Evolutionary conservation across 2,113 vertebrate genomes (phyloP), one percentile per base, ranked within the genome.

Genomic region (Saiga tatarica): DNA sequence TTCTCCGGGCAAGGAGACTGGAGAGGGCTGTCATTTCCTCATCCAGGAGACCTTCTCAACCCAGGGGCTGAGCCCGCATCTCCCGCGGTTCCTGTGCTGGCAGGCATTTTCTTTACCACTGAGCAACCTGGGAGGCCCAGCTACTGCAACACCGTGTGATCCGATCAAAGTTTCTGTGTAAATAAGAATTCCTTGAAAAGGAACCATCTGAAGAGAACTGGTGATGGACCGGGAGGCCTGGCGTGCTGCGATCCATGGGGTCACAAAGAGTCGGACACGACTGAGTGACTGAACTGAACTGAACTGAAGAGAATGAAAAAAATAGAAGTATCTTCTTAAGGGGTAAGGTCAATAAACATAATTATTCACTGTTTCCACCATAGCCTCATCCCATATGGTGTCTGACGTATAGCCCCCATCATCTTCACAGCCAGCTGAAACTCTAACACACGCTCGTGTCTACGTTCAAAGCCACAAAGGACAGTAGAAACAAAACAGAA

Each of bases 371-470:
- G 47, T 78, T 47, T 71, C 36, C 52, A 4, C 8, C 93, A 21
- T 3, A 26, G 57, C 8, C 30, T 9, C 39, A 1, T 26, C 17
- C 62, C 26, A 3, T 1, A 0, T 2, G 11, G 6, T 13, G 85
- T 21, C 53, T 11, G 10, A 17, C 33, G 5, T 1, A 2, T 7
- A 7, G 11, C 30, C 30, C 7, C 45, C 39, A 1, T 42, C 25
- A 21, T 23, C 26, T 25, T 26, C 85, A 82, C 8, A 4, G 33
- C 23, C 6, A 10, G 15, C 12, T 8, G 50, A 36, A 9, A 3
- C 7, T 2, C 30, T 1, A 6, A 7, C 25, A 2, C 0, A 1
- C 3, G 26, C n/a, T 52, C 11, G 8, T 0, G 21, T 28, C 87
- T 19, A 42, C 17, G 39, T 17, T 89, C 95, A 82, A 45, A 89